phyloP scores from a whole-genome alignment of 1,140 invertebrate species.

The Aphaenogaster ashmeadi region DNA sequence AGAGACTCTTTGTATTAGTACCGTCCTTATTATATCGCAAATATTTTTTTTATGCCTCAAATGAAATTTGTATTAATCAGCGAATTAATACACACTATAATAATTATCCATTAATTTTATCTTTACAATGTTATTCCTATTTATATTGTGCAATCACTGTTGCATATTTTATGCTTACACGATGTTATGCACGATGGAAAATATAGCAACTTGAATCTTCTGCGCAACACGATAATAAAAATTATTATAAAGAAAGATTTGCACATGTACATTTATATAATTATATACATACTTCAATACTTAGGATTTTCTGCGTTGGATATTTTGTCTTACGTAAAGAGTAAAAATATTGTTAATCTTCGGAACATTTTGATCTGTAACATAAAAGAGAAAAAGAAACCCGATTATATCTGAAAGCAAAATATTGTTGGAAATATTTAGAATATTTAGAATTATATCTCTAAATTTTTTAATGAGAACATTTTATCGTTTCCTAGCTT shows the following conservation, averaged over 20 bases:
- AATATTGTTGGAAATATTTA: background rate
- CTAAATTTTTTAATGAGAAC: background rate
- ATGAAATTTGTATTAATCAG: background rate
- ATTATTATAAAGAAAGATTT: background rate
- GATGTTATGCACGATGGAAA: background rate
- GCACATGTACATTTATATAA: background rate
- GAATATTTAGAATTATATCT: background rate
- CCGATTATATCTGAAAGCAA: background rate
- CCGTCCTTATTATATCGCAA: constrained; percentile 71
- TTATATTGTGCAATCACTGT: background rate
- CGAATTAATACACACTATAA: background rate
- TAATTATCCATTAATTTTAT: background rate
- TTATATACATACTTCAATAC: background rate
- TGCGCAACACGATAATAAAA: constrained; percentile 1
- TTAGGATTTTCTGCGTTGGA: background rate
- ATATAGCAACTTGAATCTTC: background rate
- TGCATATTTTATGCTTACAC: background rate
- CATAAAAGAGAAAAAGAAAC: constrained; percentile 6
- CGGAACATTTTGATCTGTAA: constrained; percentile 22
- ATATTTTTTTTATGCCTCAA: background rate
- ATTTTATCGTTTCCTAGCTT: constrained; percentile 3
- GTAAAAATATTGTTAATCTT: constrained; percentile 30
- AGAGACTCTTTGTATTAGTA: constrained; percentile 67
- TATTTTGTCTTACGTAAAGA: constrained; percentile 5
- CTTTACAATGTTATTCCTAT: background rate